Evolutionary conservation across 1,140 invertebrate species (phyloP), one percentile per base, ranked within the genome.

Genomic region (Heliconius himera): DNA sequence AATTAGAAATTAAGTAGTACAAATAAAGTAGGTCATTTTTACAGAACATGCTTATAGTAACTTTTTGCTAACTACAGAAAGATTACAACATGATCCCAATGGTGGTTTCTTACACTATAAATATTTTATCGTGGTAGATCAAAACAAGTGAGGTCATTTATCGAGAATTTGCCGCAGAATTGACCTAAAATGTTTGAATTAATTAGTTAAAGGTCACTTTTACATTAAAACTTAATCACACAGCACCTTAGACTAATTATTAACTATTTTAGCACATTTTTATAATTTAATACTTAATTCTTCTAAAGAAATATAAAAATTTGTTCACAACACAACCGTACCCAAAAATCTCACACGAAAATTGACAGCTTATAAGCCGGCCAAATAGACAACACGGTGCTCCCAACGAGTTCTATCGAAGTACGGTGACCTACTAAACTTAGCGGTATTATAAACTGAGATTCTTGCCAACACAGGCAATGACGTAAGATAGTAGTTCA

Each of bases 391-490:
- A 66, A 71, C 29, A 41, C 70, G 13, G 26, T 41, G 22, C 16
- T 4, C 5, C 60, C 71, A 20, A 81, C 80, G 49, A 76, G 73
- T 41, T 78, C 66, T 11, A 18, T 70, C 13, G 49, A 49, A 22
- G 56, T 73, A 70, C 75, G 66, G 74, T 73, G 77, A 79, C 76
- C 83, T 82, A 84, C 81, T 82, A n/a, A 79, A 86, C 33, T 70
- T 76, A 77, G 86, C 78, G 77, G 87, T 60, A 36, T 89, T 85
- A 81, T 83, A 84, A 60, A 38, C 56, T 74, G 38, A 83, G 78
- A 89, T 83, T 86, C 84, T 90, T 90, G 90, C 90, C 88, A 90
- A 88, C 82, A 74, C 74, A 79, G 74, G 76, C 77, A 79, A 89
- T 91, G 90, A 91, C 89, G 90, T 90, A 88, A 91, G 82, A 78